phyloP scores from a whole-genome alignment of 2,113 vertebrate species.

The Tragelaphus imberbis region DNA sequence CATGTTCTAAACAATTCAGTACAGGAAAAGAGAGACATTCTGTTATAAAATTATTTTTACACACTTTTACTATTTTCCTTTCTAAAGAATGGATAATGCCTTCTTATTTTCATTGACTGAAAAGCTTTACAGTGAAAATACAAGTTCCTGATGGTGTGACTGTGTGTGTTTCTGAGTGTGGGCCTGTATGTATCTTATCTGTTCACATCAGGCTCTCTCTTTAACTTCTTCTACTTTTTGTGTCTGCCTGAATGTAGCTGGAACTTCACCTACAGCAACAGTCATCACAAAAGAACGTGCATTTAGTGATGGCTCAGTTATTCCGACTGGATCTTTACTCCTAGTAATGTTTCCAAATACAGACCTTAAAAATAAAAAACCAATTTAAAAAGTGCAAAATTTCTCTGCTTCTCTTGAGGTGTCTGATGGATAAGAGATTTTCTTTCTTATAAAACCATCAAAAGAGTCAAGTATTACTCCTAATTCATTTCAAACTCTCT shows the following conservation, averaged over 20 bases:
- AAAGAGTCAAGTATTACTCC: not conserved
- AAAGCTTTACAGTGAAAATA: not conserved
- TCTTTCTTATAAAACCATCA: not conserved
- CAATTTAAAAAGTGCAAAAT: not conserved
- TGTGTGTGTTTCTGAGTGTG: not conserved
- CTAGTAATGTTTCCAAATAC: not conserved
- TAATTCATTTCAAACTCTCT: not conserved
- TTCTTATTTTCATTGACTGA: not conserved
- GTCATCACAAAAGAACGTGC: not conserved
- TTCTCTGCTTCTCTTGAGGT: not conserved
- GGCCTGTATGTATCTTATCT: not conserved
- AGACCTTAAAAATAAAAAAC: not conserved
- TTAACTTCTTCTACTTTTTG: not conserved
- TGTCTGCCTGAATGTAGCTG: not conserved
- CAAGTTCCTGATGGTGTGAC: not conserved
- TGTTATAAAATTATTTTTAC: not conserved
- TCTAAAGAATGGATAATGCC: not conserved
- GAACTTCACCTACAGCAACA: not conserved
- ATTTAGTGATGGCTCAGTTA: not conserved
- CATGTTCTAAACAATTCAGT: not conserved
- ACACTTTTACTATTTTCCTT: not conserved
- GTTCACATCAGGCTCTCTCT: fast-evolving
- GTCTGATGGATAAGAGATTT: not conserved
- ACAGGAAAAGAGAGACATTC: not conserved
- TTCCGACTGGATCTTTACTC: not conserved